Evolutionary conservation across 2,113 vertebrate genomes (phyloP), one percentile per base, ranked within the genome.

Genomic region (Meleagris gallopavo): DNA sequence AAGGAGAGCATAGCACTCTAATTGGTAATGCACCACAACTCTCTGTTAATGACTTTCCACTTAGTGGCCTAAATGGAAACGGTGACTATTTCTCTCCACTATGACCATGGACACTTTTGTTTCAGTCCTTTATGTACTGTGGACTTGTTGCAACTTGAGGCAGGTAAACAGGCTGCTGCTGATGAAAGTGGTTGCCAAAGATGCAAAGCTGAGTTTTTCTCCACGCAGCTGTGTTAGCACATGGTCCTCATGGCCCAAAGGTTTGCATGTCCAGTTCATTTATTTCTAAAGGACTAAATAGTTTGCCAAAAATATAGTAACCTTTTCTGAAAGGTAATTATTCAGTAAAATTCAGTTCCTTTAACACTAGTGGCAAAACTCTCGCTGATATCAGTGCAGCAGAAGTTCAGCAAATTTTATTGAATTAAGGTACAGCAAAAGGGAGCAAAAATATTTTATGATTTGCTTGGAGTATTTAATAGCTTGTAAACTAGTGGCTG

Each of bases 91-190:
- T 73, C n/a, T 19, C 18, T 16, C 11, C 17, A 36, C 3, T 36
- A 32, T 20, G 22, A 40, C 17, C 9, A 20, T 2, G 7, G 13
- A n/a, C 25, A 48, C 30, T 18, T 65, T 16, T n/a, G 4, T 55
- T 50, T 66, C 22, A 27, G 22, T 50, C 12, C 15, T 17, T 5
- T 20, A 34, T 5, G 1, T 13, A 10, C 9, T 0, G 0, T 7
- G 10, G 8, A 22, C 19, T 22, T 29, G 2, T 14, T 57, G 19
- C 11, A 29, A 9, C 41, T 87, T 67, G 52, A 4, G 3, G 13
- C n/a, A 25, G 12, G 4, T 4, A 12, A 2, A 0, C 9, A 13
- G 2, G 4, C 1, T 3, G 1, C 1, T 3, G 1, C 5, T 30
- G 10, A 6, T 46, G 32, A 72, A 74, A 22, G 1, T 40, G 15